A percentile compares a stretch with the other conserved stretches of the same genome.
These are phyloP conservation scores for Oryzias sinensis DNA, from an alignment of 2,797 vertebrate species.

Conservation along the genomic window DNA sequence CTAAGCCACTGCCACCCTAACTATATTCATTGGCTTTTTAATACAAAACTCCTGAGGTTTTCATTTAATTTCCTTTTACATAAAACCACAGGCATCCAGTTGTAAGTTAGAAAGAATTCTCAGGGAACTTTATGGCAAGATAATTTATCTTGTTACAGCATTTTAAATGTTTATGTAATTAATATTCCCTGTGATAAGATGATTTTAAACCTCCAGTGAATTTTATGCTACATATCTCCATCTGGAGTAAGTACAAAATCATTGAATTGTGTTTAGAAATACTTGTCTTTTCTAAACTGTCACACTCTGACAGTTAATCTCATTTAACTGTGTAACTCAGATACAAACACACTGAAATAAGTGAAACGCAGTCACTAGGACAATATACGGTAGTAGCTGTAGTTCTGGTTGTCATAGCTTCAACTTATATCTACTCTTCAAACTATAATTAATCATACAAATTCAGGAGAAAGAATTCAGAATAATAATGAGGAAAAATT, in stretches of 20 bases:
- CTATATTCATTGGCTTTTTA: too few species aligned
- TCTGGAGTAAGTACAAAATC: conserved; percentile 26
- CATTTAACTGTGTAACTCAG: not conserved
- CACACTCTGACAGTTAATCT: conserved; percentile 19
- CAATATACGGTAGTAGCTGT: too few species aligned
- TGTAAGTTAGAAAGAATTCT: too few species aligned
- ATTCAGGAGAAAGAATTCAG: too few species aligned
- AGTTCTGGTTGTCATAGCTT: not conserved
- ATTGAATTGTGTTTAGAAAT: conserved; percentile 17
- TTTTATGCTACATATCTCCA: conserved; percentile 29
- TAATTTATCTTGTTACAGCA: conserved; percentile 15
- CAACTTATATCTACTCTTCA: not conserved
- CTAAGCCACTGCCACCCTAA: too few species aligned
- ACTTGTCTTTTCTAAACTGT: conserved; percentile 23
- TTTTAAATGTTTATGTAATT: conserved; percentile 14
- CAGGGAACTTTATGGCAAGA: not conserved
- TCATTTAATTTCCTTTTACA: too few species aligned
- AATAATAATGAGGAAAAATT: too few species aligned
- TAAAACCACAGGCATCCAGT: too few species aligned
- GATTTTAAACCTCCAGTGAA: conserved; percentile 11
- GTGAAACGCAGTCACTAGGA: not conserved
- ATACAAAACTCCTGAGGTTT: too few species aligned
- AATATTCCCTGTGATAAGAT: conserved; percentile 2
- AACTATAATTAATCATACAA: not conserved
- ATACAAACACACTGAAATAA: not conserved